Conservation (phyloP, 2,888 invertebrate genomes). For the Lypha dubia region DNA sequence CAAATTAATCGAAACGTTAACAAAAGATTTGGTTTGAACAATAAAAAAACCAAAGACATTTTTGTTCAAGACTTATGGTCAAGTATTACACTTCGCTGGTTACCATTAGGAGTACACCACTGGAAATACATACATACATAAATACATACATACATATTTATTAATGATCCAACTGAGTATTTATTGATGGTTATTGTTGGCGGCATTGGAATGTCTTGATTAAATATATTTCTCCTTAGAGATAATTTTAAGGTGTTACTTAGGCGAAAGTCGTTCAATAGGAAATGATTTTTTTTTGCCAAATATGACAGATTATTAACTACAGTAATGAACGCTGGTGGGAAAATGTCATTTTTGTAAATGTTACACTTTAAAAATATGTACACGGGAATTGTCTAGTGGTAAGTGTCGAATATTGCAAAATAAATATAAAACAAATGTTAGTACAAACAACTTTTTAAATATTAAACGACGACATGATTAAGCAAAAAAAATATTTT, state of each 20-base stretch:
- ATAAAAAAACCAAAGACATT: background rate
- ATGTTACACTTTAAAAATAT: slow-evolving; percentile 26
- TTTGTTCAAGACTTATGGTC: background rate
- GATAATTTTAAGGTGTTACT: slow-evolving; percentile 10
- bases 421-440: no score
- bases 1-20: background rate
- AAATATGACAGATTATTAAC: background rate
- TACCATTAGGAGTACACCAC: background rate
- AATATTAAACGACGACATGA: no score
- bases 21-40: background rate
- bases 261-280: background rate
- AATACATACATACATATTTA: background rate
- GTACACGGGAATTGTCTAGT: background rate
- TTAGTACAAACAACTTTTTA: no score
- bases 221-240: slow-evolving; percentile 9
- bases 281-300: slow-evolving; percentile 38
- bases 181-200: slow-evolving; percentile 4
- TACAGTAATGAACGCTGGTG: background rate
- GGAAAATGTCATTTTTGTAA: slow-evolving; percentile 43
- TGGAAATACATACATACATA: background rate
- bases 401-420: background rate
- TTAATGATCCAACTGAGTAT: slow-evolving; percentile 15
- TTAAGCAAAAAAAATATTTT: no score
- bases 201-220: slow-evolving; percentile 25
- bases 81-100: slow-evolving; percentile 3